Conservation (phyloP, 2,113 vertebrate genomes). For the Eulemur macaco region DNA sequence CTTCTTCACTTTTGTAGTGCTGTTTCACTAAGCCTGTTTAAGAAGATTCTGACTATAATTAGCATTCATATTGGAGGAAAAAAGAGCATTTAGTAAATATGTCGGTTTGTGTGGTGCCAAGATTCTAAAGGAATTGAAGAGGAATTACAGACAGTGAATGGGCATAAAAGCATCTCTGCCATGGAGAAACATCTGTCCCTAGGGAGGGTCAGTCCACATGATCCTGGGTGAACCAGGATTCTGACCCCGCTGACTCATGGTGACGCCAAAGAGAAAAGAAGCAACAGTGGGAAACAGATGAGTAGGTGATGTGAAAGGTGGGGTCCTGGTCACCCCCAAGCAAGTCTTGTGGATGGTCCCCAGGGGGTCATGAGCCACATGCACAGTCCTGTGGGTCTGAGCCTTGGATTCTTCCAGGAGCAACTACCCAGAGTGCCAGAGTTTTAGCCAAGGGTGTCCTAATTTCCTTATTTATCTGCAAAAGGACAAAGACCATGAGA, state of each 20-base stretch:
- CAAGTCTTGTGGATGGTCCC: rapidly evolving
- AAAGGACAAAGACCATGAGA: neutral
- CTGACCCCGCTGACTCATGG: neutral
- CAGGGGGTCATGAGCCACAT: neutral
- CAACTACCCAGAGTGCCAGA: neutral
- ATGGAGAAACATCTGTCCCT: neutral
- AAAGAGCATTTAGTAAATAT: neutral
- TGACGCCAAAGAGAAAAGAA: slow-evolving; percentile 53
- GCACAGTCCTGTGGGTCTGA: neutral
- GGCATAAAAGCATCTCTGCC: rapidly evolving
- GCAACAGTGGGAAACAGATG: neutral
- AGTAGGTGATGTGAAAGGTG: neutral
- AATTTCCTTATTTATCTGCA: neutral
- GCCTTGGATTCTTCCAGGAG: neutral
- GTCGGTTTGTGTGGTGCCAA: no score
- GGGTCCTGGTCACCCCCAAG: no score
- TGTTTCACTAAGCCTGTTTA: slow-evolving; percentile 42
- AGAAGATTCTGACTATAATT: slow-evolving; percentile 23
- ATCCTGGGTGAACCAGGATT: neutral
- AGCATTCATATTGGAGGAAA: neutral
- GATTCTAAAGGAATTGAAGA: neutral
- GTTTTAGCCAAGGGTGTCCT: neutral
- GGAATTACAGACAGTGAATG: neutral
- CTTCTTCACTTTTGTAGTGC: neutral
- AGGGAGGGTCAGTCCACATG: no score